Base-by-base conservation (phyloP, 2,888 invertebrate species). In the Coenonympha glycerion region DNA sequence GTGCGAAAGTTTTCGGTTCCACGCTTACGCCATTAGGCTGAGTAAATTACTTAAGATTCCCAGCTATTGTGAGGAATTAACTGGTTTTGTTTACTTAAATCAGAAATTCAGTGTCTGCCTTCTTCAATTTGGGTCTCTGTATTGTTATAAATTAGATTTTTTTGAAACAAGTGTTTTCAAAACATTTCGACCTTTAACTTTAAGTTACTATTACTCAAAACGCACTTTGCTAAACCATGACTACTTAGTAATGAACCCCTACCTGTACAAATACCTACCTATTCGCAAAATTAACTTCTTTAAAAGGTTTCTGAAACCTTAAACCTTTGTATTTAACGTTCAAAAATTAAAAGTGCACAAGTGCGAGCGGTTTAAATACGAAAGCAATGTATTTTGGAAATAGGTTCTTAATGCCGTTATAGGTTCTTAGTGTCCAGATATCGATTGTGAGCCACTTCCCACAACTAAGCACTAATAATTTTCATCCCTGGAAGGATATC, bases 1-100 rank as follows among this genome's bases (percentile, higher is more conserved):
- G 44, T 40, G 40, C 39, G 34, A 36, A 33, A 50, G 47, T 47
- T 53, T 51, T 48, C 41, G 31, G 41, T 48, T 49, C 40, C 34
- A 30, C 46, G 49, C 49, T 26, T 42, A 11, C 28, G 47, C 55
- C 52, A 55, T 52, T 55, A 55, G 41, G 36, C 47, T 47, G 44
- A 47, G 18, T 26, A 46, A 55, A 55, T 46, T 41, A 51, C 40
- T 49, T 49, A 30, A 31, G 21, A 41, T 6, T 16, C 6, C n/a
- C 30, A 19, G 16, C 8, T 13, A 19, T 30, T 15, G 30, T 31
- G 3, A 1, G 4, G 42, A 40, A 40, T 30, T 30, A 31, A 11
- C 4, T 39, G 9, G 15, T 9, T 15, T 28, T 5, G 11, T 13
- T 11, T 13, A 5, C 2, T 4, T 3, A 4, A 3, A 30, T n/a